A percentile compares a stretch with the other conserved stretches of the same genome.
Conservation (phyloP, 2,113 vertebrate species). For the Xiphophorus couchianus region DNA sequence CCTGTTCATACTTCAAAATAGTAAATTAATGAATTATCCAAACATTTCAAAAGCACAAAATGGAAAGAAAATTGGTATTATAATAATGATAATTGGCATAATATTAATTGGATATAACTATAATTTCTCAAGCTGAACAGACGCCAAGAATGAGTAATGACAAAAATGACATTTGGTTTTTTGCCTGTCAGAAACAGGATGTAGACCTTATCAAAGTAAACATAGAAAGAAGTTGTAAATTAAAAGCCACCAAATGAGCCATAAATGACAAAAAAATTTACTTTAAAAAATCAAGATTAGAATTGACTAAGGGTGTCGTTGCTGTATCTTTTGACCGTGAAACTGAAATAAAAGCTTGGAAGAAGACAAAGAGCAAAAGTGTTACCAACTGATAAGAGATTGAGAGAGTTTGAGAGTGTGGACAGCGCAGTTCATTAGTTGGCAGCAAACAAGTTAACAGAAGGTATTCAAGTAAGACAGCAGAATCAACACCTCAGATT, state of each 20-base stretch:
- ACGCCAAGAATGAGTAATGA: neutral
- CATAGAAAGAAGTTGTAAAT: neutral
- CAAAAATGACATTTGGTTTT: neutral
- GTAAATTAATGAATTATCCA: no score
- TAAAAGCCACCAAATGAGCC: neutral
- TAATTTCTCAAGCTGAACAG: neutral
- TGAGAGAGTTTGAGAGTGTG: conserved; percentile 11
- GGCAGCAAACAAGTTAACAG: conserved; percentile 41
- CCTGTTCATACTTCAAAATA: no score
- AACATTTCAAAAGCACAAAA: no score
- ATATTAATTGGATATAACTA: neutral
- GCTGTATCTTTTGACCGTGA: neutral
- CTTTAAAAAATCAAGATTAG: neutral
- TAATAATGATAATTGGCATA: neutral
- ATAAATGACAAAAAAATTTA: neutral
- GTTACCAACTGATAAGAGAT: neutral
- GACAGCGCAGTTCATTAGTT: conserved; percentile 51
- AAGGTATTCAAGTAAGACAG: conserved; percentile 20
- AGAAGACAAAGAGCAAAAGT: conserved; percentile 9
- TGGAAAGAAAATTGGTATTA: no score
- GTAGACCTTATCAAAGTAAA: neutral
- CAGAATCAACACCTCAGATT: conserved; percentile 22
- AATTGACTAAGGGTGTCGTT: neutral
- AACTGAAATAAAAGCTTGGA: neutral
- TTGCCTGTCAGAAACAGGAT: neutral